phyloP scores from a whole-genome alignment of 2,888 invertebrate genomes.

The Lingula anatina region DNA sequence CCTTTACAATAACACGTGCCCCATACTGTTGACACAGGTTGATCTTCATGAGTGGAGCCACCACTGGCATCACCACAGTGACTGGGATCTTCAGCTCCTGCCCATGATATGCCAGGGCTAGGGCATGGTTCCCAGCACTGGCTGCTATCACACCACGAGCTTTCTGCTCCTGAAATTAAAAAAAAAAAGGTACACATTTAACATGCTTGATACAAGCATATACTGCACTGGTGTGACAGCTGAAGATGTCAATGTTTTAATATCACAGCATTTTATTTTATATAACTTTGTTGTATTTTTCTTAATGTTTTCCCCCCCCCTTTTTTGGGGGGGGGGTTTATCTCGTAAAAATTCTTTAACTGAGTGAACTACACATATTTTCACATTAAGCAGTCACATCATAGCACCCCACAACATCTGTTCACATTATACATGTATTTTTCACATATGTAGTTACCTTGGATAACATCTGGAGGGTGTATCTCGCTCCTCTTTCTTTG shows the following conservation, averaged over 20 bases:
- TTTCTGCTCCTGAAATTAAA: constrained; percentile 59
- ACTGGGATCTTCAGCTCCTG: constrained; percentile 57
- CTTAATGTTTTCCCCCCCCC: too few relatives aligned
- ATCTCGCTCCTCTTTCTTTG: constrained; percentile 89
- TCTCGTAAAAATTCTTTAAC: too few relatives aligned
- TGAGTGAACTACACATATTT: too few relatives aligned
- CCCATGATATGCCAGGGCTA: constrained; percentile 77
- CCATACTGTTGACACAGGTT: constrained; percentile 79
- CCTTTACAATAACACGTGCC: constrained; percentile 78
- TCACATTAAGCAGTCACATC: too few relatives aligned
- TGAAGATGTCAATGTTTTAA: too few relatives aligned
- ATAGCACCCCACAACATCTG: too few relatives aligned
- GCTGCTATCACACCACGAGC: constrained; percentile 82
- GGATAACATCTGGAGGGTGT: constrained; percentile 71
- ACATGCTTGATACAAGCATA: too few relatives aligned
- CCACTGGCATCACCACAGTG: constrained; percentile 91
- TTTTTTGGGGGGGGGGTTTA: too few relatives aligned
- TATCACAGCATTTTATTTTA: too few relatives aligned
- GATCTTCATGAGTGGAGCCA: constrained; percentile 94
- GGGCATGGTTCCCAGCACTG: constrained; percentile 90
- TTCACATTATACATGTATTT: too few relatives aligned
- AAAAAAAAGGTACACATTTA: neutral
- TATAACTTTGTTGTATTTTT: too few relatives aligned
- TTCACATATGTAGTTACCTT: constrained; percentile 51
- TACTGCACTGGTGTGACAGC: too few relatives aligned